Evolutionary conservation across 2,888 invertebrate genomes (phyloP), one percentile per base, ranked within the genome.

Genomic region (Pyrrhia umbra): DNA sequence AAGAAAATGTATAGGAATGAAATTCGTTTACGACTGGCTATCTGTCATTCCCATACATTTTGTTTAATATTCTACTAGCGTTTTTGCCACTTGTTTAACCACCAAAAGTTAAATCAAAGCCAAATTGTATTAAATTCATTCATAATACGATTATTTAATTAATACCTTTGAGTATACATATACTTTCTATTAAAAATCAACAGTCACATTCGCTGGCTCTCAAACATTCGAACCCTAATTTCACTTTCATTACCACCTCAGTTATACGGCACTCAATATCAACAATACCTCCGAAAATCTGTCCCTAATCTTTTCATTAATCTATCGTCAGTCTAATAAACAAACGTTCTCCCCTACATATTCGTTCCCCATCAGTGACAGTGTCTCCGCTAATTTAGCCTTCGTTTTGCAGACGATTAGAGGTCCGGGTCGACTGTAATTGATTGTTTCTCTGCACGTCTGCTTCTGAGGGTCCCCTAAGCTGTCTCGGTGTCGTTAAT

Each of bases 341-440:
- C 64, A 69, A 66, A 45, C 57, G 34, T 65, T 42, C 47, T 59
- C 46, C 60, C 61, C 67, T 55, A 65, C 51, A 58, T 57, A 52
- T 46, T 60, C 13, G 60, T 66, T 46, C 65, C 65, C 82, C 60
- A 85, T 88, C 84, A 85, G 77, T 75, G 77, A 66, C 89, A 87
- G 85, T 82, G 88, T 86, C 88, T 81, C 75, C 69, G 79, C 83
- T 84, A 83, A 88, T 87, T 82, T 67, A 69, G 51, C 68, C 56
- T 52, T 75, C 76, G 64, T 81, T 85, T 83, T 76, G 70, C 84
- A 79, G 77, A 75, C 88, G 81, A 89, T 90, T 88, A 85, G 78
- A 51, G 54, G 52, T 61, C 39, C 43, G 56, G 46, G 63, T 75
- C 77, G 61, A 73, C 81, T 80, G 85, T 85, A 83, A 84, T 82